Evolutionary conservation across 2,888 invertebrate species (phyloP).

Genomic region (Drosophila birchii): DNA sequence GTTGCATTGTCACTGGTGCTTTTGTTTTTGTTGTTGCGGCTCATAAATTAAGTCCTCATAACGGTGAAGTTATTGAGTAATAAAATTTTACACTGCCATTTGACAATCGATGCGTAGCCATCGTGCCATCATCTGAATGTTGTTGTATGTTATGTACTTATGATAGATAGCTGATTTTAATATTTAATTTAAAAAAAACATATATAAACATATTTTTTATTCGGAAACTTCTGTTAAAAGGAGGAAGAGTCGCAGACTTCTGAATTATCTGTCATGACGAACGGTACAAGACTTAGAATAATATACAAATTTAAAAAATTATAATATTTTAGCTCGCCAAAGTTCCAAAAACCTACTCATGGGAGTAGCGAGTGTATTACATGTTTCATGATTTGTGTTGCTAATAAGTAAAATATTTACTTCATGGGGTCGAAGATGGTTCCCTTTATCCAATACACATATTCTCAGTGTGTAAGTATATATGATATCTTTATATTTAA

Average conservation of each 20-base stretch:
- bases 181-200: not conserved
- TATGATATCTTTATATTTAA: too few species aligned
- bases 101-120: slow-evolving; percentile 82
- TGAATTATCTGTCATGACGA: not conserved
- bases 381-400: too few species aligned
- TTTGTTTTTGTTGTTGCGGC: slow-evolving; percentile 57
- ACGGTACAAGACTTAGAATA: too few species aligned
- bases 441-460: not conserved
- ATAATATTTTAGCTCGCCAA: too few species aligned
- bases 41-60: slow-evolving; percentile 85
- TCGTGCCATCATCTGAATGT: slow-evolving; percentile 18
- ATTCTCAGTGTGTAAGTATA: too few species aligned
- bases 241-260: not conserved
- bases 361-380: too few species aligned
- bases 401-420: too few species aligned
- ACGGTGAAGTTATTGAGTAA: slow-evolving; percentile 82
- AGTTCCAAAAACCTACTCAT: too few species aligned
- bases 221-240: too few species aligned
- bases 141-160: not conserved
- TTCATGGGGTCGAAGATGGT: not conserved
- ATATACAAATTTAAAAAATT: too few species aligned
- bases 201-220: not conserved
- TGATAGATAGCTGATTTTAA: not conserved
- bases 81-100: slow-evolving; percentile 84
- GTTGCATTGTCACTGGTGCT: slow-evolving; percentile 62